Conservation (phyloP, 2,888 invertebrate species). For the Drosophila anceps region DNA sequence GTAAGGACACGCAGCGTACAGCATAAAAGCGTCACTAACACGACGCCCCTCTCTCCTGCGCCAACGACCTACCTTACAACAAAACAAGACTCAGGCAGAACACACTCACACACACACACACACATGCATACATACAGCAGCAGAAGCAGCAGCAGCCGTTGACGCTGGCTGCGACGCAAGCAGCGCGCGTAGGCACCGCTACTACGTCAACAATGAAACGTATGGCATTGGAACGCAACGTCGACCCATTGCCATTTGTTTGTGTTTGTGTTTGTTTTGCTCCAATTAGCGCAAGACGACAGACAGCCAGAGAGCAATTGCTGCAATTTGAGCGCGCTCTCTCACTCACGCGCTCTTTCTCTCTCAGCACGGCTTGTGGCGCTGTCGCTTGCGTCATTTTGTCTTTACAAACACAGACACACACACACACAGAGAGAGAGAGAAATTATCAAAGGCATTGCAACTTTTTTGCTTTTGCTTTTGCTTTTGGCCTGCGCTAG, state of each 20-base stretch:
- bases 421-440: no score
- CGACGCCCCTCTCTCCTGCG: conserved; percentile 11
- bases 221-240: conserved; percentile 66
- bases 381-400: conserved; percentile 73
- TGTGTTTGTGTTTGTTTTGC: conserved; percentile 79
- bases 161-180: conserved; percentile 13
- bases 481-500: conserved; percentile 65
- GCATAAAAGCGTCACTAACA: conserved; percentile 41
- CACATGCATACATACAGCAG: background rate
- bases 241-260: conserved; percentile 75
- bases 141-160: conserved; percentile 10
- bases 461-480: conserved; percentile 41
- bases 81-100: conserved; percentile 26
- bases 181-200: conserved; percentile 12
- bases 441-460: conserved; percentile 28
- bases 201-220: conserved; percentile 68
- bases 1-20: conserved; percentile 72
- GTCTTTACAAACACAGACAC: conserved; percentile 59
- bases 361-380: conserved; percentile 52
- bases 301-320: conserved; percentile 30
- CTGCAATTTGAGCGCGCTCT: conserved; percentile 23
- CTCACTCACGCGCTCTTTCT: conserved; percentile 2
- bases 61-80: conserved; percentile 65
- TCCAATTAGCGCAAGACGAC: conserved; percentile 80
- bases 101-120: background rate